These are phyloP conservation scores for Griposia aprilina DNA, from an alignment of 2,888 invertebrate genomes.

Conservation along the genomic window DNA sequence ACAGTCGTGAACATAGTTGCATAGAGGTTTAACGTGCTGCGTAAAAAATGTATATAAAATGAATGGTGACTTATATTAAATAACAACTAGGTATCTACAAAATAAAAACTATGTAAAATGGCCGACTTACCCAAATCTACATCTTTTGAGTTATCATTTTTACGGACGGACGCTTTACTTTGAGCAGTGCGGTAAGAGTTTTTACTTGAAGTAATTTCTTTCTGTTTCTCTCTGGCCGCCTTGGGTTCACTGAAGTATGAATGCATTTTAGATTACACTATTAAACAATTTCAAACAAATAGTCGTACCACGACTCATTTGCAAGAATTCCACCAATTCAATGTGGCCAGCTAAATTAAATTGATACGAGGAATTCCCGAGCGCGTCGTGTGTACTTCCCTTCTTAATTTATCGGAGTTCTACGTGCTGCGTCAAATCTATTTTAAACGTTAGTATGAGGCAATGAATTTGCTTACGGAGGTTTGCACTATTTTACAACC, in stretches of 20 bases:
- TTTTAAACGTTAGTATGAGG: constrained; percentile 73
- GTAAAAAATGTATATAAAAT: constrained; percentile 11
- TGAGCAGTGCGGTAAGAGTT: constrained; percentile 76
- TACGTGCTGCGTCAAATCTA: constrained; percentile 78
- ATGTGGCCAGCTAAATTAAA: constrained; percentile 66
- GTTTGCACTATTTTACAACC: constrained; percentile 32
- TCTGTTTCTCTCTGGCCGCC: constrained; percentile 74
- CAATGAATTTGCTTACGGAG: constrained; percentile 48
- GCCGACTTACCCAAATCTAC: constrained; percentile 84
- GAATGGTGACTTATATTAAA: constrained; percentile 1
- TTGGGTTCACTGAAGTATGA: constrained; percentile 78
- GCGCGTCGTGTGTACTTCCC: constrained; percentile 56
- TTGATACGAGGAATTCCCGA: constrained; percentile 55
- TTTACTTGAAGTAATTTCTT: constrained; percentile 71
- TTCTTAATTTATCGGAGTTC: constrained; percentile 72
- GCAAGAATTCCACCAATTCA: constrained; percentile 62
- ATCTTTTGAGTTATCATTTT: constrained; percentile 79
- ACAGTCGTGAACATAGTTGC: background rate
- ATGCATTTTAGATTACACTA: constrained; percentile 68
- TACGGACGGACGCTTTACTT: constrained; percentile 85
- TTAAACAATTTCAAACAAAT: constrained; percentile 42
- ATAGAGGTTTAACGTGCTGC: background rate
- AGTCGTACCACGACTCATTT: constrained; percentile 62
- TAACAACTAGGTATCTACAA: constrained; percentile 19
- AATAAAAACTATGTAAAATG: constrained; percentile 35